These are phyloP conservation scores for Odobenus rosmarus DNA, from an alignment of 2,113 vertebrate species.

Conservation along the genomic window DNA sequence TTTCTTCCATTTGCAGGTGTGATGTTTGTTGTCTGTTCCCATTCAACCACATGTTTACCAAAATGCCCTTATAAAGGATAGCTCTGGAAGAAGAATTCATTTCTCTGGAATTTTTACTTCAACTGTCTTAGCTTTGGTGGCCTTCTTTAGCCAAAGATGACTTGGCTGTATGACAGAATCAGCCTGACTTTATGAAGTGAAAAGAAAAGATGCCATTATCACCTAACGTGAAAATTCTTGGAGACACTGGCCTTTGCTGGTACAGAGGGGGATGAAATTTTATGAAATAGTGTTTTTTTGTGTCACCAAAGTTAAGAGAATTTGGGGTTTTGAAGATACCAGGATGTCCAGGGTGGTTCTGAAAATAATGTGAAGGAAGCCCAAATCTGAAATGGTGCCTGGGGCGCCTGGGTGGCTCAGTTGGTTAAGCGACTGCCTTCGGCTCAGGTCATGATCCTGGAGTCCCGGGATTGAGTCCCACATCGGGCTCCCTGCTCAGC, in stretches of 20 bases:
- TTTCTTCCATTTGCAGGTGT: not conserved
- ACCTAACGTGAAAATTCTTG: not conserved
- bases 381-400: not conserved
- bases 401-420: too few species aligned
- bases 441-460: too few species aligned
- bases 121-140: not conserved
- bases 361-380: not conserved
- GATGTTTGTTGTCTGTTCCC: not conserved
- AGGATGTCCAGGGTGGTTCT: not conserved
- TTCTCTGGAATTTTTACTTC: slow-evolving; percentile 4
- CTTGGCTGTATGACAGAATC: not conserved
- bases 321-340: not conserved
- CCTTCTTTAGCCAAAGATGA: not conserved
- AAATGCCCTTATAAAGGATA: not conserved
- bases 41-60: not conserved
- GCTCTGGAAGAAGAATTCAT: not conserved
- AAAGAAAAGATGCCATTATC: not conserved
- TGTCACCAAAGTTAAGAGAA: not conserved
- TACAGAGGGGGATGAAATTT: not conserved
- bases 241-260: not conserved
- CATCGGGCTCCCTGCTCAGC: too few species aligned
- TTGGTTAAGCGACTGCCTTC: too few species aligned
- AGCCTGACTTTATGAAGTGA: not conserved
- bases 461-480: too few species aligned
- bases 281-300: not conserved